phyloP scores from a whole-genome alignment of 1,140 invertebrate genomes.

The Drosophila navojoa region DNA sequence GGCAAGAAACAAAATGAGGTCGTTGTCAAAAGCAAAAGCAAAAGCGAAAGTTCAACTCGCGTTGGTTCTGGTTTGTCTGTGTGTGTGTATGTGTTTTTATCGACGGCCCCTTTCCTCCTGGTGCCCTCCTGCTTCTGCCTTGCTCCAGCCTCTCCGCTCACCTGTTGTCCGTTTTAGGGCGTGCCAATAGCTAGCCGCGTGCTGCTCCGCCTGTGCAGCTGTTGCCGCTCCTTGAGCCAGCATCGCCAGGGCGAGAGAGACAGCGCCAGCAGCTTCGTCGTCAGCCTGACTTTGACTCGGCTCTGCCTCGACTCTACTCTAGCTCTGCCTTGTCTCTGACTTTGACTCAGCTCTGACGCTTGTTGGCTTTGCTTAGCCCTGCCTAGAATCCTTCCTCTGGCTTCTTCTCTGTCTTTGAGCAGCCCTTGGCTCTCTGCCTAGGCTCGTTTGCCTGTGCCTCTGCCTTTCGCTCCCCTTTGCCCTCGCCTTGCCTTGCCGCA shows the following conservation, averaged over 20 bases:
- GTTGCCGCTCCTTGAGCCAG: slow-evolving; percentile 18
- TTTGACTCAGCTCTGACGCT: no score
- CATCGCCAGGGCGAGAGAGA: no score
- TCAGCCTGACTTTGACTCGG: no score
- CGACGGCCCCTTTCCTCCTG: not conserved
- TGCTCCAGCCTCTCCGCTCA: not conserved
- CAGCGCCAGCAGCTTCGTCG: no score
- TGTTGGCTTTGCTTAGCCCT: no score
- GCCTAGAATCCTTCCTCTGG: no score
- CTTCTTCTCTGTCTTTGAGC: no score
- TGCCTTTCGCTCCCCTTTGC: not conserved
- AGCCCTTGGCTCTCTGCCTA: no score
- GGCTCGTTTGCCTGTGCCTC: not conserved
- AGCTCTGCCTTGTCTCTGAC: no score
- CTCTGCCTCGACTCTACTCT: no score
- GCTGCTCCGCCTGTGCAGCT: slow-evolving; percentile 16
- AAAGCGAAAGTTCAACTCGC: slow-evolving; percentile 45
- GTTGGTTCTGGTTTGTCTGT: slow-evolving; percentile 22
- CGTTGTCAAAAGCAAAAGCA: slow-evolving; percentile 30
- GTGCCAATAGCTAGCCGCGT: slow-evolving; percentile 12
- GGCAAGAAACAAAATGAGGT: slow-evolving; percentile 43
- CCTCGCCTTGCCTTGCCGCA: not conserved
- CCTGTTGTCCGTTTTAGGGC: slow-evolving; percentile 3
- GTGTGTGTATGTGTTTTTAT: no score
- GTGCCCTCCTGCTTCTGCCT: not conserved